These are phyloP conservation scores for Adelosebastes latens DNA, from an alignment of 2,797 vertebrate species.

Conservation along the genomic window DNA sequence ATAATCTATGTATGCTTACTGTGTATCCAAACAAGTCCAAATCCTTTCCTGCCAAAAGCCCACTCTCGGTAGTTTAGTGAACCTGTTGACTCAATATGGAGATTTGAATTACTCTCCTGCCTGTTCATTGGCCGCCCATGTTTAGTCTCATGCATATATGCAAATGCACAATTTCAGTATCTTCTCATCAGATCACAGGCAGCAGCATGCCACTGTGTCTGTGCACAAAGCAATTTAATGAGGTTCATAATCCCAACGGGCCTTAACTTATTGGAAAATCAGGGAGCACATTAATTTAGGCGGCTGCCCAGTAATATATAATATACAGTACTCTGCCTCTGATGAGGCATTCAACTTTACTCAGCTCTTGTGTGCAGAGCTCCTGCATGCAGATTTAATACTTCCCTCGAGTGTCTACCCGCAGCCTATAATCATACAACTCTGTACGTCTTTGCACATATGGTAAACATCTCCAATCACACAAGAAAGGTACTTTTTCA, in stretches of 20 bases:
- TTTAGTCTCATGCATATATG: slow-evolving; percentile 58
- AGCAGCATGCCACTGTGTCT: slow-evolving; percentile 27
- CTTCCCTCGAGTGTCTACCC: slow-evolving; percentile 18
- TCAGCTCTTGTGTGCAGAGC: neutral
- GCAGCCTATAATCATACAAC: slow-evolving; percentile 25
- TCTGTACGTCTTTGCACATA: slow-evolving; percentile 4
- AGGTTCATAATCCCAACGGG: slow-evolving; percentile 52
- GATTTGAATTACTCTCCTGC: slow-evolving; percentile 38
- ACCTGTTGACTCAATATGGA: slow-evolving; percentile 32
- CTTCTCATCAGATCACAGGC: slow-evolving; percentile 50
- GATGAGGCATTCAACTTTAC: slow-evolving; percentile 37
- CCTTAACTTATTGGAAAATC: slow-evolving; percentile 59
- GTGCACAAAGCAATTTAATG: slow-evolving; percentile 58
- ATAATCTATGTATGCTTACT: neutral
- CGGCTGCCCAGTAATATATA: slow-evolving; percentile 20
- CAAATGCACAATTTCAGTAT: slow-evolving; percentile 62
- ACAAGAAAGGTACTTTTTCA: slow-evolving; percentile 27
- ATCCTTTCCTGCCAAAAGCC: neutral
- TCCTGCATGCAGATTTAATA: slow-evolving; percentile 10
- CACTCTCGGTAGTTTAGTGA: neutral
- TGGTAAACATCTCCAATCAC: slow-evolving; percentile 33
- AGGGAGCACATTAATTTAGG: slow-evolving; percentile 39
- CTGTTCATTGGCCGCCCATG: slow-evolving; percentile 35
- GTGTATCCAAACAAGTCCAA: neutral
- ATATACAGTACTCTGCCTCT: neutral